Percentiles rank a stretch among this genome's conserved stretches.
These are phyloP conservation scores for Noctua comes DNA, from an alignment of 2,888 invertebrate genomes.

Conservation along the genomic window DNA sequence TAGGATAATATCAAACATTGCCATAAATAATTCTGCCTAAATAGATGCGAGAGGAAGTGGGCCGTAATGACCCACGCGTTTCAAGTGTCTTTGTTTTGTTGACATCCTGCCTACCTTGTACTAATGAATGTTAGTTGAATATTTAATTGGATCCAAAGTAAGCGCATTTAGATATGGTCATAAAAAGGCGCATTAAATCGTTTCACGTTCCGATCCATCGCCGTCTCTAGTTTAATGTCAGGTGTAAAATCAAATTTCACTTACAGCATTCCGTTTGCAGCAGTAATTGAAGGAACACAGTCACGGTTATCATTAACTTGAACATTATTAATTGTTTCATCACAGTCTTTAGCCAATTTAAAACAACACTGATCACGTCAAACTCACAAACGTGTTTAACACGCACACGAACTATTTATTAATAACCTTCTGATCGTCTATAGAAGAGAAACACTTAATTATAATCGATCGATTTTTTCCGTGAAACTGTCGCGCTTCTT, in stretches of 20 bases:
- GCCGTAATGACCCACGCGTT: background rate
- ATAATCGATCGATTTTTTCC: slow-evolving; percentile 19
- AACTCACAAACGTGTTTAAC: slow-evolving; percentile 21
- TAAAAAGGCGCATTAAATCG: slow-evolving; percentile 49
- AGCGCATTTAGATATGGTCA: slow-evolving; percentile 45
- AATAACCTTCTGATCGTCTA: slow-evolving; percentile 27
- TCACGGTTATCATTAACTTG: slow-evolving; percentile 60
- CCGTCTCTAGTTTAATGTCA: slow-evolving; percentile 45
- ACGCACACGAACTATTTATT: slow-evolving; percentile 22
- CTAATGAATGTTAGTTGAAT: slow-evolving; percentile 35
- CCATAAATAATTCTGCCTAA: background rate
- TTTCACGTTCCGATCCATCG: slow-evolving; percentile 55
- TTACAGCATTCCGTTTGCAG: slow-evolving; percentile 70
- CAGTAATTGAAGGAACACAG: slow-evolving; percentile 65
- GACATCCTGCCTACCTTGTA: slow-evolving; percentile 17
- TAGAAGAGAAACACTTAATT: slow-evolving; percentile 19
- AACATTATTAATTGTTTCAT: slow-evolving; percentile 65
- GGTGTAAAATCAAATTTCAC: slow-evolving; percentile 64
- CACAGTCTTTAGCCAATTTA: slow-evolving; percentile 48
- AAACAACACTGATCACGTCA: slow-evolving; percentile 43
- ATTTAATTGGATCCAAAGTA: slow-evolving; percentile 54
- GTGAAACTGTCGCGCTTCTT: slow-evolving; percentile 19
- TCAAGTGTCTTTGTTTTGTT: slow-evolving; percentile 16
- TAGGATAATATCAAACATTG: background rate
- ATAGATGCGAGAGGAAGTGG: background rate